Base-by-base conservation (phyloP, 2,888 invertebrate species). In the Cylindroiulus punctatus region DNA sequence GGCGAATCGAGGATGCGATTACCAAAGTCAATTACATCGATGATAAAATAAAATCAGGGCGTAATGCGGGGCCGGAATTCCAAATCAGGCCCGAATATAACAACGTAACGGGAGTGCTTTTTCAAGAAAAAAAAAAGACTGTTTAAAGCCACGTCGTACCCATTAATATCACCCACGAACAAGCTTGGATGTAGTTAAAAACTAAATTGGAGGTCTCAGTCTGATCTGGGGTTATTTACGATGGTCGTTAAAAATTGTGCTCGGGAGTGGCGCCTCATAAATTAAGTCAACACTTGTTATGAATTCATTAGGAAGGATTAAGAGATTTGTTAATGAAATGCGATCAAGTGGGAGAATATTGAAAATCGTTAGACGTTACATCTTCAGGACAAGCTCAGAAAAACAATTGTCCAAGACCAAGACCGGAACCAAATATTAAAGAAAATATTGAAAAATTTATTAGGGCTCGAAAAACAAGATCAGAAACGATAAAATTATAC, bases 11-110 rank as follows among this genome's bases (percentile, higher is more conserved):
- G 76, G 76, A 30, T 76, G 76, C 76, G 76, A 76, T 76, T 76
- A 76, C 76, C 76, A 76, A 76, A 76, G 76, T 76, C 76, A 76
- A 76, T 76, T 76, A 76, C 76, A 76, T 76, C 76, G 76, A 76
- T 76, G 76, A 76, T 76, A 76, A 76, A 76, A 76, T 30, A 76
- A 76, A 76, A 76, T 76, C 26, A 32, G 76, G 30, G 76, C 17
- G 76, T 76, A 76, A 76, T 30, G 76, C 76, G 76, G 30, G 76
- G 76, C 26, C 76, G 76, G 30, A 76, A 76, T 76, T 76, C 76
- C 76, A 76, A 76, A 76, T 76, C 76, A 76, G 76, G 76, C 10
- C 76, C 10, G 32, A 76, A 76, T 76, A 17, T 14, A 76, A 76
- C 30, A 30, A 76, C 26, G 76, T 17, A 17, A 30, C 76, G 76